Evolutionary conservation across 2,888 invertebrate species (phyloP), one percentile per base, ranked within the genome.

Genomic region (Nomada lathburiana): DNA sequence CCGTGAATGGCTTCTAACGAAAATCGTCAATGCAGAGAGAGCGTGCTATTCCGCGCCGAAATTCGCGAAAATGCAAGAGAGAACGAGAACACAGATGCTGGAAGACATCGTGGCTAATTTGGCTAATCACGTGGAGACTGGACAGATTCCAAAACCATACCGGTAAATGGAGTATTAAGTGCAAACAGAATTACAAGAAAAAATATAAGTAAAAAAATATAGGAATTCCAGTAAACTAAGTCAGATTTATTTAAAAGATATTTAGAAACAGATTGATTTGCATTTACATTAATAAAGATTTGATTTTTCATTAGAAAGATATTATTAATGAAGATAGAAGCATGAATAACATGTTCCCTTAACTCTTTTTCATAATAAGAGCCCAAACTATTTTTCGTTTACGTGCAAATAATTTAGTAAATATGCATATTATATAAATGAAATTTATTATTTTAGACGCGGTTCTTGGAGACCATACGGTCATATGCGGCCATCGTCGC

Each of bases 11-110:
- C 95, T 98, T 74, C 95, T 98, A 63, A 98, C 98, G 16, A 98
- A 98, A 94, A 98, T 98, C 86, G 98, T 98, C 3, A 98, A 98
- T 90, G 98, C 98, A 0, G 98, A 98, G 94, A 95, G 98, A 84
- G 98, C 98, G 44, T 98, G 98, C 79, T 98, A 98, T 93, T 98
- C 98, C 0, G 98, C 98, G 0, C 98, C 98, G 0, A 98, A 98
- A 94, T 98, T 98, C 92, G 98, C 98, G 0, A 95, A 98, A 88
- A 98, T 98, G 98, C 98, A 98, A 94, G 98, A 98, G 92, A 95
- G 98, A 80, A 98, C 98, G 0, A 95, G 98, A 52, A 97, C 97
- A 83, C 98, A 98, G 94, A 98, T 98, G 98, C 95, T 98, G 52
- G 98, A 98, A 94, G 98, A 98, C 92, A 97, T 98, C 81, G 98